These are phyloP conservation scores for Poeciliopsis presidionis DNA, from an alignment of 2,797 vertebrate species.

Conservation along the genomic window DNA sequence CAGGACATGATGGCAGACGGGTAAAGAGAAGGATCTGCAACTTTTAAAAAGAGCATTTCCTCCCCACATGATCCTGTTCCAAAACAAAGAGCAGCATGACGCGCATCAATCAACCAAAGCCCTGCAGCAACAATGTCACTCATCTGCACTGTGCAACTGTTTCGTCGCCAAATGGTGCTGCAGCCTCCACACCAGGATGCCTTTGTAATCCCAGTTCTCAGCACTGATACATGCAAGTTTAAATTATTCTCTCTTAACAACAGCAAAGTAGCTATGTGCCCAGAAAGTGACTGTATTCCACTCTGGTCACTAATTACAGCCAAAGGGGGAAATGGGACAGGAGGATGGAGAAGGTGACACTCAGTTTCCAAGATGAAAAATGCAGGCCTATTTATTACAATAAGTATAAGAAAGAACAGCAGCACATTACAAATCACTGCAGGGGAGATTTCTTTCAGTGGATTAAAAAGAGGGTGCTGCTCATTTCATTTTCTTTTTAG, in stretches of 20 bases:
- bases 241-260: conserved; percentile 42
- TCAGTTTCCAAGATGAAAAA: conserved; percentile 53
- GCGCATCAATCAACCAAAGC: conserved; percentile 46
- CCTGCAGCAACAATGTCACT: conserved; percentile 41
- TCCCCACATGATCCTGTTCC: conserved; percentile 38
- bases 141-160: conserved; percentile 38
- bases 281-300: conserved; percentile 35
- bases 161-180: conserved; percentile 32
- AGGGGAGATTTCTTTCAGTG: conserved; percentile 41
- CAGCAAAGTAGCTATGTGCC: conserved; percentile 31
- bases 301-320: conserved; percentile 71
- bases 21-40: conserved; percentile 31
- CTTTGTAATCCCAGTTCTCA: conserved; percentile 37
- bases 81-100: conserved; percentile 41
- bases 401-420: conserved; percentile 47
- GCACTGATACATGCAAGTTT: conserved; percentile 24
- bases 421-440: conserved; percentile 53
- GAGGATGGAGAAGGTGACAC: conserved; percentile 30
- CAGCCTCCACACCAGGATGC: conserved; percentile 35
- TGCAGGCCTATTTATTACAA: conserved; percentile 69
- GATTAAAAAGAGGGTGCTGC: conserved; percentile 52
- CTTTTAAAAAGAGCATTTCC: conserved; percentile 44
- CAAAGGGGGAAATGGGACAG: conserved; percentile 37
- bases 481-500: conserved; percentile 58
- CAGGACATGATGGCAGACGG: not conserved